phyloP scores from a whole-genome alignment of 2,888 invertebrate species.

The Limnephilus auricula region DNA sequence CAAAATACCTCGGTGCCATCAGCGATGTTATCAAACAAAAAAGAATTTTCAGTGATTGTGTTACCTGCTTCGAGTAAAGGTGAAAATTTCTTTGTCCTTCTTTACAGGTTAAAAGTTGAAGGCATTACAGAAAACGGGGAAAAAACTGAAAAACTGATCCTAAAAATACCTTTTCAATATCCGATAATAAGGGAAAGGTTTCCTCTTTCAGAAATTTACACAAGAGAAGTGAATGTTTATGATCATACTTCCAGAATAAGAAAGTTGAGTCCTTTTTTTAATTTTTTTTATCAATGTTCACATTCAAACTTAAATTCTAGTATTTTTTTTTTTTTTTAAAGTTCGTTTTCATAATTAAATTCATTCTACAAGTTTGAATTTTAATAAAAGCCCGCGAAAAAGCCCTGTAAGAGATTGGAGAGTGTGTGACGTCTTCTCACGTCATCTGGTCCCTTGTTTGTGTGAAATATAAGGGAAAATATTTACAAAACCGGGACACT shows the following conservation, averaged over 20 bases:
- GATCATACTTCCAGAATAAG: slow-evolving; percentile 38
- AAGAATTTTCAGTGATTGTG: slow-evolving; percentile 7
- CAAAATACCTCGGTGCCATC: background rate
- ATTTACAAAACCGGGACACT: no score
- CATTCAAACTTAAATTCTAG: no score
- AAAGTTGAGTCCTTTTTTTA: no score
- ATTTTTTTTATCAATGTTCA: no score
- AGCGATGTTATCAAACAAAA: slow-evolving; percentile 21
- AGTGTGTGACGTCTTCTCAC: no score
- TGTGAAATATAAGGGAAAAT: no score
- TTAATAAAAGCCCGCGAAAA: no score
- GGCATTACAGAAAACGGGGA: slow-evolving; percentile 17
- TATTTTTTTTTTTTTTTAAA: no score
- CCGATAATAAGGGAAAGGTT: slow-evolving; percentile 43
- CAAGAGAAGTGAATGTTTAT: slow-evolving; percentile 50
- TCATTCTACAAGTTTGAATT: no score
- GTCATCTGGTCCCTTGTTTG: no score
- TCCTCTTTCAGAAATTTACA: slow-evolving; percentile 40
- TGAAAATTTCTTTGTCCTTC: slow-evolving; percentile 55
- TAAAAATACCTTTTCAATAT: slow-evolving; percentile 45
- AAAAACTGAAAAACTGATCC: slow-evolving; percentile 7
- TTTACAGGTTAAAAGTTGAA: slow-evolving; percentile 44
- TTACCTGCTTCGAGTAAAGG: slow-evolving; percentile 49
- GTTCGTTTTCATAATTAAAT: no score
- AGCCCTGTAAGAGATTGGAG: no score